Evolutionary conservation across 2,797 vertebrate genomes (phyloP), one percentile per base, ranked within the genome.

Genomic region (Hephaestus fuliginosus): DNA sequence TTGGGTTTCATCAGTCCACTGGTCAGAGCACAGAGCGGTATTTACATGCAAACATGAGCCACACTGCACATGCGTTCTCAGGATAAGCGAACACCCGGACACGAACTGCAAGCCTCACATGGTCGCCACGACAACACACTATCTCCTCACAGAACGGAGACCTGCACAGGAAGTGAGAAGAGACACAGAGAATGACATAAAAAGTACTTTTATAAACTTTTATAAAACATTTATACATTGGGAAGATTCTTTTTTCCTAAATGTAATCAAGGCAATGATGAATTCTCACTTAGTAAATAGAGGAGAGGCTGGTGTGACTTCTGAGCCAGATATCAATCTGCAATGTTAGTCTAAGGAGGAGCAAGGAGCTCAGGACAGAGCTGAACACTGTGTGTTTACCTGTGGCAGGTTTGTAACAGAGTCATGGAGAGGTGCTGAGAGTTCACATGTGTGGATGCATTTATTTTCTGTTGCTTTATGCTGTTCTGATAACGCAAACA

Each of bases 41-140:
- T 96, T 98, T 99, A 96, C 97, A 99, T 76, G 98, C 97, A 93
- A 99, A 98, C 98, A 99, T 99, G 88, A 99, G 95, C 98, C 98
- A 99, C 84, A 99, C 97, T 18, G 97, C 98, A 84, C 97, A 99
- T 0, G 96, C 96, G 22, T 96, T 96, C 91, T 99, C 98, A 7
- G 97, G 97, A 86, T 98, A 99, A 1, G 93, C 86, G 90, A 97
- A 99, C 73, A 99, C 97, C 67, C 97, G 94, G 1, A 97, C 97
- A 7, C 98, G 97, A 58, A 99, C 96, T 0, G 97, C 98, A 69
- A 99, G 95, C 73, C 97, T 95, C 82, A 99, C 97, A 55, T 98
- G 97, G 93, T 99, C 98, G 28, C 98, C 98, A 72, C 97, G 96
- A 56, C 98, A 99, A 94, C 96, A 96, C 78, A 98, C 93, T 52